A percentile compares a stretch with the other conserved stretches of the same genome.
phyloP scores from a whole-genome alignment of 1,140 invertebrate genomes.

The Drosophila obscura region DNA sequence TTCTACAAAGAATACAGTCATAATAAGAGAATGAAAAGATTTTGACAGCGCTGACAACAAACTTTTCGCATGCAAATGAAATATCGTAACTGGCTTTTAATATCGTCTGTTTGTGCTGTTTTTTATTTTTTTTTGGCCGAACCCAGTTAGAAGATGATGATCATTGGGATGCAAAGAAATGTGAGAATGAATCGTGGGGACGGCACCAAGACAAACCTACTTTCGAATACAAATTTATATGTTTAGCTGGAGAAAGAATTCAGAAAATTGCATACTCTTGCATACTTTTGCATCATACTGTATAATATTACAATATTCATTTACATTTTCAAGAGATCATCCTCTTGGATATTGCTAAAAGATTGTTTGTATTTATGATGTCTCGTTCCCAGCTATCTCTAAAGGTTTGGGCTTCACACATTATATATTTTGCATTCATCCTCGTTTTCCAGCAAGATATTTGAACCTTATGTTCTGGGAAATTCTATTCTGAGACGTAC shows the following conservation, averaged over 20 bases:
- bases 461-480: too few species aligned
- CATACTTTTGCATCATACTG: constrained; percentile 20
- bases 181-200: constrained; percentile 51
- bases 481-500: constrained; percentile 6
- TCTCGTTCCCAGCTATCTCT: too few species aligned
- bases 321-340: too few species aligned
- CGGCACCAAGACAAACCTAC: constrained; percentile 40
- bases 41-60: constrained; percentile 10
- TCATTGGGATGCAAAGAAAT: constrained; percentile 38
- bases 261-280: constrained; percentile 28
- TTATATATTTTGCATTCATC: too few species aligned
- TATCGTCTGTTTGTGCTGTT: constrained; percentile 24
- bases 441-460: too few species aligned
- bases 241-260: constrained; percentile 1
- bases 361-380: too few species aligned
- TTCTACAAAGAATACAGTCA: constrained; percentile 18
- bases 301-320: neutral
- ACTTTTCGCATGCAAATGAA: constrained; percentile 65
- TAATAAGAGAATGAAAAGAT: constrained; percentile 45
- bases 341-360: too few species aligned
- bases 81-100: constrained; percentile 66
- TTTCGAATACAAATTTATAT: constrained; percentile 51
- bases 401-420: neutral
- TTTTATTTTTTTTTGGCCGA: constrained; percentile 20
- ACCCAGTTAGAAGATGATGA: constrained; percentile 52